A percentile compares a stretch with the other conserved stretches of the same genome.
Conservation (phyloP, 2,113 vertebrate genomes). For the Panthera uncia region DNA sequence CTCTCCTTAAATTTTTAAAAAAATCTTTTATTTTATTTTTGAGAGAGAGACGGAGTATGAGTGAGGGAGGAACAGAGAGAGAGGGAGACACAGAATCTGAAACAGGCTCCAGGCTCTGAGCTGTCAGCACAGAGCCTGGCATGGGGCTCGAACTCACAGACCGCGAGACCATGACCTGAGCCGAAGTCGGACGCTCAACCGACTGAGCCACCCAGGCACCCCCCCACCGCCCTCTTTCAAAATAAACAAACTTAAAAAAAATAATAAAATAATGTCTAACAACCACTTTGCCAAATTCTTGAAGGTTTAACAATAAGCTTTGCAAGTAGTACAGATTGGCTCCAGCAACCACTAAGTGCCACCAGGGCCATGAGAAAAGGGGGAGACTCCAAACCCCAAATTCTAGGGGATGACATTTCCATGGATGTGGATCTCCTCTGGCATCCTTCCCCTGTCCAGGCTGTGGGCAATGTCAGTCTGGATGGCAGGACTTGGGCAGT, state of each 20-base stretch:
- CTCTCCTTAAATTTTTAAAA: no score
- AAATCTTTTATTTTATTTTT: no score
- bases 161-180: no score
- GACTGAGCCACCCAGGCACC: no score
- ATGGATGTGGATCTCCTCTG: no score
- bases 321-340: neutral
- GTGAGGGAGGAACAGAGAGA: no score
- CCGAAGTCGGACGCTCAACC: no score
- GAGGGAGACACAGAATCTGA: no score
- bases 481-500: neutral
- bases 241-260: no score
- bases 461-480: neutral
- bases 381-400: neutral
- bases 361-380: neutral
- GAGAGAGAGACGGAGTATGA: no score
- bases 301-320: neutral
- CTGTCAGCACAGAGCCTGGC: no score
- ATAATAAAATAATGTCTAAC: neutral
- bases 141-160: accelerated
- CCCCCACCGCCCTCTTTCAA: neutral
- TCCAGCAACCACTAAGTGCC: neutral
- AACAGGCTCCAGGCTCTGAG: no score
- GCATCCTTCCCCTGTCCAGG: neutral
- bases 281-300: neutral
- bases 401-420: neutral